phyloP scores from a whole-genome alignment of 2,888 invertebrate genomes.

The Hylaea fasciaria region DNA sequence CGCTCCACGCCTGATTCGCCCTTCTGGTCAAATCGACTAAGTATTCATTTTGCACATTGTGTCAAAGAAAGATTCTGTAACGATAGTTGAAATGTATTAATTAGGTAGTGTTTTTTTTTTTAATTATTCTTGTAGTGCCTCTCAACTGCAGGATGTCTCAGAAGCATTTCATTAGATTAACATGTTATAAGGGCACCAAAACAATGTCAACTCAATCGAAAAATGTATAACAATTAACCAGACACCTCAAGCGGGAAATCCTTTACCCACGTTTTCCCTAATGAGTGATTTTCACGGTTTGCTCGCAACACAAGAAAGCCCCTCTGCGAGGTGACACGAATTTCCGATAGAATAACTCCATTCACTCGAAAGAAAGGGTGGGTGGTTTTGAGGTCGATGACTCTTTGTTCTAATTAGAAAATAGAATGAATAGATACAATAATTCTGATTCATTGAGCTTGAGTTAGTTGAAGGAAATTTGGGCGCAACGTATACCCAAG shows the following conservation, averaged over 20 bases:
- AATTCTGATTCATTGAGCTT: slow-evolving; percentile 34
- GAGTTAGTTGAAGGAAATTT: slow-evolving; percentile 6
- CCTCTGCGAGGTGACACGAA: slow-evolving; percentile 61
- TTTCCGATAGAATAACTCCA: slow-evolving; percentile 71
- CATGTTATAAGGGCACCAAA: background rate
- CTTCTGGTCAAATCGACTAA: too few species aligned
- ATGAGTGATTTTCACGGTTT: slow-evolving; percentile 67
- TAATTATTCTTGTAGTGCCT: too few species aligned
- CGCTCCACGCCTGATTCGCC: too few species aligned
- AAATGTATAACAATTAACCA: slow-evolving; percentile 60
- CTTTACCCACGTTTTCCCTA: slow-evolving; percentile 66
- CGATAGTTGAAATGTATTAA: too few species aligned
- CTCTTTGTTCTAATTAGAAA: slow-evolving; percentile 39
- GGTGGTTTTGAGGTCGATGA: slow-evolving; percentile 43
- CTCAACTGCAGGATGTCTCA: too few species aligned
- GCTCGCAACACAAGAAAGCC: slow-evolving; percentile 52
- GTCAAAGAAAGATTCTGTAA: too few species aligned
- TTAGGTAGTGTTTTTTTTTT: too few species aligned
- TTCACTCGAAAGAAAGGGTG: slow-evolving; percentile 46
- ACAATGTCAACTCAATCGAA: slow-evolving; percentile 48
- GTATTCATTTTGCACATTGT: too few species aligned
- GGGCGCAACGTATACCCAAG: too few species aligned
- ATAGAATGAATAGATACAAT: slow-evolving; percentile 37
- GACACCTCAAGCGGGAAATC: slow-evolving; percentile 62
- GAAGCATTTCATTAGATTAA: too few species aligned